These are phyloP conservation scores for Gari tellinella DNA, from an alignment of 2,888 invertebrate species.

Conservation along the genomic window DNA sequence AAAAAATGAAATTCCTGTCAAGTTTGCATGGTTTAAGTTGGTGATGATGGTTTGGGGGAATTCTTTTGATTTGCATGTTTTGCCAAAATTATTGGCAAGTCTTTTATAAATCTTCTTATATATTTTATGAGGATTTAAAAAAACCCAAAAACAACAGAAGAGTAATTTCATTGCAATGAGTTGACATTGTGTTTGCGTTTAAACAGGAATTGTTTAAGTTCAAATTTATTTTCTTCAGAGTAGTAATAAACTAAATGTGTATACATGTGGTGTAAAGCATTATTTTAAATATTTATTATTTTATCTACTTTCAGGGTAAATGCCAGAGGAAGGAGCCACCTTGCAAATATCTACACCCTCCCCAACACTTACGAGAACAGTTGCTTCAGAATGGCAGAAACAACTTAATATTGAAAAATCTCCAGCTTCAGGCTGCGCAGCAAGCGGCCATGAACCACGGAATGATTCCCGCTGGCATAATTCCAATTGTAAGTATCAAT, in stretches of 20 bases:
- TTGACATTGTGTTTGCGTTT: too few relatives aligned
- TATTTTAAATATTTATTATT: not conserved
- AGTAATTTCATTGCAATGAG: too few relatives aligned
- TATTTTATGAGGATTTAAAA: too few relatives aligned
- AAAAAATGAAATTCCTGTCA: too few relatives aligned
- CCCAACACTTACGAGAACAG: constrained; percentile 99
- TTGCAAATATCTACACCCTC: constrained; percentile 99
- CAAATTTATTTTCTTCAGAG: not conserved
- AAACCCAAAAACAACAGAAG: too few relatives aligned
- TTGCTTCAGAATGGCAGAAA: constrained; percentile 99
- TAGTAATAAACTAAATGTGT: not conserved
- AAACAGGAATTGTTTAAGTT: not conserved
- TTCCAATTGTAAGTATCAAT: constrained; percentile 75
- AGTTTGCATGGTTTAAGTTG: too few relatives aligned
- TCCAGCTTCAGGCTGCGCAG: constrained; percentile 81
- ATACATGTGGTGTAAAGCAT: not conserved
- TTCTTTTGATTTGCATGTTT: too few relatives aligned
- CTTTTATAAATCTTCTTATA: too few relatives aligned
- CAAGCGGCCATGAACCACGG: constrained; percentile 68
- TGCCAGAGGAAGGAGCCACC: constrained; percentile 99
- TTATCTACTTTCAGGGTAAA: constrained; percentile 91
- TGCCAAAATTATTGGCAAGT: too few relatives aligned
- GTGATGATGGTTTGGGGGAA: too few relatives aligned
- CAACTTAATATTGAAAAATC: constrained; percentile 99
- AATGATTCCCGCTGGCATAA: constrained; percentile 70